Evolutionary conservation across 1,140 invertebrate genomes (phyloP).

Genomic region (Habropoda laboriosa): DNA sequence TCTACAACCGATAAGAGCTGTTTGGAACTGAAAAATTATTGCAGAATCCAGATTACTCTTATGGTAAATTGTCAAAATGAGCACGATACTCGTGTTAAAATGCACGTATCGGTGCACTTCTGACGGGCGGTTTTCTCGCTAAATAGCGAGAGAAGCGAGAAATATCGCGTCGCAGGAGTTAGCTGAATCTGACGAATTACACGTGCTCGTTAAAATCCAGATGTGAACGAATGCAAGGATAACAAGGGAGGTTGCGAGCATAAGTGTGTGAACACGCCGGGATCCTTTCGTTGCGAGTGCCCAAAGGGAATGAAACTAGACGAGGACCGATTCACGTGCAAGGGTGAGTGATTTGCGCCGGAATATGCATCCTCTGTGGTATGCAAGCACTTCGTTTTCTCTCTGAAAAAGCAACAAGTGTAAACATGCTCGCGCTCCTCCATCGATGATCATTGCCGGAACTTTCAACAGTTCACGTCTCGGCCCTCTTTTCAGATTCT

Average conservation of each 20-base stretch:
- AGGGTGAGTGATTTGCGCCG: slow-evolving; percentile 75
- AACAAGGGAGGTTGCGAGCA: slow-evolving; percentile 87
- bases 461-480: too few relatives aligned
- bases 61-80: too few relatives aligned
- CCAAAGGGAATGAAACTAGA: slow-evolving; percentile 80
- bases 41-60: too few relatives aligned
- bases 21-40: too few relatives aligned
- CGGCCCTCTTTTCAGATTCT: too few relatives aligned
- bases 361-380: neutral
- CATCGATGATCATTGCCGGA: neutral
- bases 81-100: neutral
- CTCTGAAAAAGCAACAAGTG: slow-evolving; percentile 30
- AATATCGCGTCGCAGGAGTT: neutral
- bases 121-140: neutral
- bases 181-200: slow-evolving; percentile 18
- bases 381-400: neutral
- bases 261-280: slow-evolving; percentile 82
- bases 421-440: neutral
- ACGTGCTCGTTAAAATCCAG: slow-evolving; percentile 72
- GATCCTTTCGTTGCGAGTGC: slow-evolving; percentile 82
- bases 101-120: neutral
- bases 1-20: too few relatives aligned
- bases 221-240: slow-evolving; percentile 91
- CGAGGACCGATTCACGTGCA: slow-evolving; percentile 77
- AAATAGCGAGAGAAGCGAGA: neutral